Base-by-base conservation (phyloP, 2,888 invertebrate species). In the Kryphioiulus occultus region DNA sequence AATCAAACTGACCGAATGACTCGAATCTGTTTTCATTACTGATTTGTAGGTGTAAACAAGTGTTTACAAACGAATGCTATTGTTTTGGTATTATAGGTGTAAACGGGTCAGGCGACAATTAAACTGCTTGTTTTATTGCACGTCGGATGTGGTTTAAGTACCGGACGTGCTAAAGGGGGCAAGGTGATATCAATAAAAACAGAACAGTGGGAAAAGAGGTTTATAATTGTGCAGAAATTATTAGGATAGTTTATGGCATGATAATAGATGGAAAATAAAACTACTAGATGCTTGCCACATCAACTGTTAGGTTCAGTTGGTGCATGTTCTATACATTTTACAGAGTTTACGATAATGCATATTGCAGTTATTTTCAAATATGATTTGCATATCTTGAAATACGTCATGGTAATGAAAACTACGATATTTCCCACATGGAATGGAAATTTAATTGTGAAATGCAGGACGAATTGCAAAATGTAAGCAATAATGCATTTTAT, bases 91-190 rank as follows among this genome's bases (percentile, higher is more conserved):
- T 68, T 68, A 68, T 68, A 26, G 68, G 68, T 68, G 68, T 68
- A 68, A 68, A 68, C 68, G 26, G 68, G 68, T 68, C 68, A 68
- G 68, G 26, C 68, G 68, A 26, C 68, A 68, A 68, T 68, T 68
- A 68, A 68, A 53, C 53, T 0, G 68, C 26, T 68, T 26, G 22
- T 53, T 68, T 68, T 68, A 68, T 68, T 68, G 26, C 68, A 12
- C 26, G 22, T 68, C 26, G 26, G 22, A 68, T 68, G 22, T 68
- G 68, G 68, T 68, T 68, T 68, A 68, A 26, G n/a, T 68, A 26
- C 68, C 68, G 68, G 68, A 68, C 68, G 68, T 68, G 26, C 68
- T 12, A 68, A 68, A 68, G 68, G 15, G 68, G 68, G 12, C 68
- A 26, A 68, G 68, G 68, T 10, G 26, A 68, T 68, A n/a, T 68